Conservation (phyloP, 2,113 vertebrate species). For the Takifugu bimaculatus region DNA sequence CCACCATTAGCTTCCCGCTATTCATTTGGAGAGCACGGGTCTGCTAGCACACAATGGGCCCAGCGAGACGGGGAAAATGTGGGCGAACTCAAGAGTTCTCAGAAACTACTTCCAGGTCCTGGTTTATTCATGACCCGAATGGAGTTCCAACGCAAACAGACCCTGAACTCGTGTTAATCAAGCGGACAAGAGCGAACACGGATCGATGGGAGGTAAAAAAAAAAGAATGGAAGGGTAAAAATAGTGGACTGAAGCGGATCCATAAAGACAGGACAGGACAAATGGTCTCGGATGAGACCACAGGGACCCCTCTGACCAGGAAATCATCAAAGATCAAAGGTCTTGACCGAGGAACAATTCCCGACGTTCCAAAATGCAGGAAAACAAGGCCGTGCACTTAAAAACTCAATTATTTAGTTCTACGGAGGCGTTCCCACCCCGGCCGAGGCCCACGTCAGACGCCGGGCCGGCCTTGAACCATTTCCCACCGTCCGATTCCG, state of each 20-base stretch:
- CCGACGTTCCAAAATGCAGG: neutral
- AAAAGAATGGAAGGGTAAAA: slow-evolving; percentile 38
- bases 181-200: slow-evolving; percentile 56
- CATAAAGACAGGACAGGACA: too few species aligned
- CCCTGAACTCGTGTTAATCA: slow-evolving; percentile 70
- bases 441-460: neutral
- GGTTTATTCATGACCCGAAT: slow-evolving; percentile 73
- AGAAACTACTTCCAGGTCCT: slow-evolving; percentile 61
- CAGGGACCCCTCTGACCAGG: too few species aligned
- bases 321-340: slow-evolving; percentile 1
- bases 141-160: slow-evolving; percentile 64
- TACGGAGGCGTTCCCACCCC: neutral
- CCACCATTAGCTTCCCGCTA: slow-evolving; percentile 61
- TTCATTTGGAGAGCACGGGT: slow-evolving; percentile 50
- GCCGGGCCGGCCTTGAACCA: slow-evolving; percentile 6
- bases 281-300: too few species aligned
- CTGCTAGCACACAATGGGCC: slow-evolving; percentile 15
- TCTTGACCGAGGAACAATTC: too few species aligned
- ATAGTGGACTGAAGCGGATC: neutral
- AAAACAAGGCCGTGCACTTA: neutral
- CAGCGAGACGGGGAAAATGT: slow-evolving; percentile 54
- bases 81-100: slow-evolving; percentile 40
- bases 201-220: slow-evolving; percentile 23
- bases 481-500: slow-evolving; percentile 31
- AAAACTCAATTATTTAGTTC: neutral